These are phyloP conservation scores for Metridium senile DNA, from an alignment of 92 coral and sea anemone genomes.

Conservation along the genomic window DNA sequence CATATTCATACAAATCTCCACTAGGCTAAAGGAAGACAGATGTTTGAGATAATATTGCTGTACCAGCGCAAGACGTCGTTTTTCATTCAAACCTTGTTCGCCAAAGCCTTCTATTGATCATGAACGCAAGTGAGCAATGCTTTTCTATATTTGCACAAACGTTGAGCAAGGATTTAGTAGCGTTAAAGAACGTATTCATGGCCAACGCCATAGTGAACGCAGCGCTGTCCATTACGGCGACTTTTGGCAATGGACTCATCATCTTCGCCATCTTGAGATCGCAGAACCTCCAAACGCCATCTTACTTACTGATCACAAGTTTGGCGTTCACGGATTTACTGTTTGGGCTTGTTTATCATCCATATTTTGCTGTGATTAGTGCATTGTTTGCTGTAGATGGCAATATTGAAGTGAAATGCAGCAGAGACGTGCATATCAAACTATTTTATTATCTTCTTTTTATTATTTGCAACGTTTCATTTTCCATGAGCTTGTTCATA, in stretches of 20 bases:
- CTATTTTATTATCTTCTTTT: background rate
- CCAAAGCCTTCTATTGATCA: background rate
- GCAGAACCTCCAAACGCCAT: slow-evolving; percentile 42
- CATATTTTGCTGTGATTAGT: slow-evolving; percentile 11
- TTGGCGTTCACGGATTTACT: slow-evolving; percentile 50
- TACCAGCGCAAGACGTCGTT: too few relatives aligned
- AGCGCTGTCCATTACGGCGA: slow-evolving; percentile 4
- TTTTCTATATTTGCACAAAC: background rate
- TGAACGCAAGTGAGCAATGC: background rate
- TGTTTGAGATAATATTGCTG: too few relatives aligned
- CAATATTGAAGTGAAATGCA: background rate
- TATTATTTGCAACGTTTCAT: slow-evolving; percentile 4
- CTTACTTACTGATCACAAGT: slow-evolving; percentile 48
- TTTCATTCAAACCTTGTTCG: too few relatives aligned
- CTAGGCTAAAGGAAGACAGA: too few relatives aligned
- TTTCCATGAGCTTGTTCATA: slow-evolving; percentile 23
- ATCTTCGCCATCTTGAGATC: slow-evolving; percentile 32
- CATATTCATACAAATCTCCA: too few relatives aligned
- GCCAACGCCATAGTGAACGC: slow-evolving; percentile 5
- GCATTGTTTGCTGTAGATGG: slow-evolving; percentile 9
- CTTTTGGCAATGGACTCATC: slow-evolving; percentile 33
- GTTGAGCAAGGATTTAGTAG: background rate
- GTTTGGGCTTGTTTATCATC: slow-evolving; percentile 37
- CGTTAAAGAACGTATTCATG: background rate
- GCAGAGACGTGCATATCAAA: background rate